Evolutionary conservation across 2,113 vertebrate genomes (phyloP).

Genomic region (Mesembrinibis cayennensis): DNA sequence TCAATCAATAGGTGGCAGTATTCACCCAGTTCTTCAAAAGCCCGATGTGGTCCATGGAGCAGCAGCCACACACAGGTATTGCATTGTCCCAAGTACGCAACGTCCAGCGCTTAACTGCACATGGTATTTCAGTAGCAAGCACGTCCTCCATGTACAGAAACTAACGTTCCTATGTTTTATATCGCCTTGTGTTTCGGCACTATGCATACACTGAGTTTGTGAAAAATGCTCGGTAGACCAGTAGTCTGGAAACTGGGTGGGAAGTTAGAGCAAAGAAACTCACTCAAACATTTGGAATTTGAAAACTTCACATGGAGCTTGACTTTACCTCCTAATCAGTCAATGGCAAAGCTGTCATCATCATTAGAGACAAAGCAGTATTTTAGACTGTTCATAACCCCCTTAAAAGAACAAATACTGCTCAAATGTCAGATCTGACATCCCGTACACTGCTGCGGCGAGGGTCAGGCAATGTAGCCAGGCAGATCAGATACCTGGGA

Average conservation of each 20-base stretch:
- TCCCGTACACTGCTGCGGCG: rapidly evolving
- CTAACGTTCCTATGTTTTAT: rapidly evolving
- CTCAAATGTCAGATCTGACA: background rate
- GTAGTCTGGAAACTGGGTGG: background rate
- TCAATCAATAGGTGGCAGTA: constrained; percentile 75
- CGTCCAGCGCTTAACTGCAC: background rate
- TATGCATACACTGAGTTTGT: rapidly evolving
- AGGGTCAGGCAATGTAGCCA: background rate
- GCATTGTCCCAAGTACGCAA: background rate
- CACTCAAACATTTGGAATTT: background rate
- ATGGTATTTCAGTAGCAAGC: background rate
- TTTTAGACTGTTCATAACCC: background rate
- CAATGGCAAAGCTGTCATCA: background rate
- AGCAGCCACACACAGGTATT: background rate
- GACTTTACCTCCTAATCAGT: background rate
- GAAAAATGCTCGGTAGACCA: rapidly evolving
- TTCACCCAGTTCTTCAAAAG: constrained; percentile 55
- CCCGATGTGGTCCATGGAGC: background rate
- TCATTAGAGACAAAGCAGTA: background rate
- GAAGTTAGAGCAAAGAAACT: background rate
- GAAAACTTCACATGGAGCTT: background rate
- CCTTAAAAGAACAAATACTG: background rate
- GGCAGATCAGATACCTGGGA: background rate
- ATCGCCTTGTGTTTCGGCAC: rapidly evolving
- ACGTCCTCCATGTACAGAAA: rapidly evolving